phyloP scores from a whole-genome alignment of 2,113 vertebrate species.

The Panthera tigris region DNA sequence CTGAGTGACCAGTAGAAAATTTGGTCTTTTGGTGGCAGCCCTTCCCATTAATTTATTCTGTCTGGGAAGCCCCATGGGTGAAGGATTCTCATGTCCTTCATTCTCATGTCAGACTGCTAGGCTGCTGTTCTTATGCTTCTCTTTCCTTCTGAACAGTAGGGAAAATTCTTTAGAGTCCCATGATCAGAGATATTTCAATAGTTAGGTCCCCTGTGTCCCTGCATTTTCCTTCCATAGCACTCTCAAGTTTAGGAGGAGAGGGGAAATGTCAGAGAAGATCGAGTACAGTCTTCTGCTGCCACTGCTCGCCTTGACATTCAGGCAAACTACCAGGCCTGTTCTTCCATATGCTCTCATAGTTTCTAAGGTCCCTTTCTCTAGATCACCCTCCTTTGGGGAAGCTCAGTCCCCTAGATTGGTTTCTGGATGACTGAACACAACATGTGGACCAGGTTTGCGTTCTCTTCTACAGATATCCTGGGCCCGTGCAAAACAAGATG shows the following conservation, averaged over 20 bases:
- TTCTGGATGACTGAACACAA: neutral
- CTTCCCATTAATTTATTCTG: neutral
- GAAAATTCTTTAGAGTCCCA: neutral
- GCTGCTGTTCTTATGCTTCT: neutral
- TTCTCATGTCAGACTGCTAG: neutral
- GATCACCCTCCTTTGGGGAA: neutral
- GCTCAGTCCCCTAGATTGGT: fast-evolving
- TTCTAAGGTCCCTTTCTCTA: neutral
- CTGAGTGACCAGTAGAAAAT: neutral
- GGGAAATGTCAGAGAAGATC: neutral
- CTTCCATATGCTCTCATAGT: neutral
- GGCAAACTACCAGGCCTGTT: neutral
- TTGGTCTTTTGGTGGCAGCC: neutral
- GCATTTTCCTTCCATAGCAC: neutral
- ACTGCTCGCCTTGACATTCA: neutral
- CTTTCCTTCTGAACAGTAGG: neutral
- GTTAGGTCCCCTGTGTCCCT: neutral
- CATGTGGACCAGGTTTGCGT: neutral
- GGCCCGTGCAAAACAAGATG: neutral
- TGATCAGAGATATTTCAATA: neutral
- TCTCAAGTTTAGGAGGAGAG: too few species aligned
- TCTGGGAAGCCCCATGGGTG: neutral
- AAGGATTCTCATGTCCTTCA: neutral
- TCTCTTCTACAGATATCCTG: neutral
- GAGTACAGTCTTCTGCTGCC: neutral